Conservation (phyloP, 2,113 vertebrate species). For the Muscicapa adusta region DNA sequence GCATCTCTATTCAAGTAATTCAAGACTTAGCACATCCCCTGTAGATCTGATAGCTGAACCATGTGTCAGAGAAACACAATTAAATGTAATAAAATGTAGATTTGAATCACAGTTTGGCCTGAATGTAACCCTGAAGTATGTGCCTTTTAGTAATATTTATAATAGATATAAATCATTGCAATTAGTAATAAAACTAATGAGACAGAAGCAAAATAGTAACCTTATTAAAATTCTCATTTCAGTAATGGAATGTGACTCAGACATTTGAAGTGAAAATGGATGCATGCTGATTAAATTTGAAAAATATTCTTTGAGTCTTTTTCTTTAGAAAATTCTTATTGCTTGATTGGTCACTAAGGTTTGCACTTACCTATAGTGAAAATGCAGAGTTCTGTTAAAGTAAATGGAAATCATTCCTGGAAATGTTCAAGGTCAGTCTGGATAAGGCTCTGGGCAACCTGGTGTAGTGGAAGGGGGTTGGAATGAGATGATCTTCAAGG, state of each 20-base stretch:
- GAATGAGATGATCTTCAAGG: background rate
- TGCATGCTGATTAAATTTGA: background rate
- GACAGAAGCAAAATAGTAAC: slow-evolving; percentile 19
- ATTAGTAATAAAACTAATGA: slow-evolving; percentile 34
- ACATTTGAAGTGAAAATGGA: background rate
- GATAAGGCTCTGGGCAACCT: background rate
- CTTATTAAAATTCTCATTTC: slow-evolving; percentile 19
- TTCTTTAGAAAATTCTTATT: background rate
- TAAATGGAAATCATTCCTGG: background rate
- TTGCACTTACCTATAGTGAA: background rate
- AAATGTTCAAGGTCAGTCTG: background rate
- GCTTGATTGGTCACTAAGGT: background rate
- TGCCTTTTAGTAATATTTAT: slow-evolving; percentile 36
- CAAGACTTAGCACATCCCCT: background rate
- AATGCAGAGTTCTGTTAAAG: background rate
- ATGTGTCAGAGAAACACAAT: background rate
- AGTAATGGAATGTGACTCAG: slow-evolving; percentile 1
- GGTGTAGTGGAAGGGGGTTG: background rate
- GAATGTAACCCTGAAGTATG: background rate
- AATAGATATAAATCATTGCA: slow-evolving; percentile 13
- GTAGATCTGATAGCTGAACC: background rate
- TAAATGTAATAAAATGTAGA: background rate
- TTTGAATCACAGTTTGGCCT: slow-evolving; percentile 11
- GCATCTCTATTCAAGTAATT: background rate
- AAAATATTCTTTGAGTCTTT: background rate